Evolutionary conservation across 2,113 vertebrate species (phyloP).

Genomic region (human): GRCh38 chr2:148621501-148622000

Average conservation of each 20-base stretch:
- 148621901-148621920: background rate
- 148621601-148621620: background rate
- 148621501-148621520: background rate
- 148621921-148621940: background rate
- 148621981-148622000: background rate
- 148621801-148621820: background rate
- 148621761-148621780: background rate
- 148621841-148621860: background rate
- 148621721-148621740: background rate
- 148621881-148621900: background rate
- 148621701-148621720: background rate
- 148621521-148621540: constrained; percentile 12
- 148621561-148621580: background rate
- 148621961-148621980: background rate
- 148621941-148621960: background rate
- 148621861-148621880: background rate
- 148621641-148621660: background rate
- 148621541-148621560: background rate
- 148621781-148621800: background rate
- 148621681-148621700: background rate
- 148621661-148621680: background rate
- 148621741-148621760: background rate
- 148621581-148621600: background rate
- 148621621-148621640: background rate
- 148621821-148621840: background rate